phyloP scores from a whole-genome alignment of 2,797 vertebrate genomes.

The Poeciliopsis gracilis region DNA sequence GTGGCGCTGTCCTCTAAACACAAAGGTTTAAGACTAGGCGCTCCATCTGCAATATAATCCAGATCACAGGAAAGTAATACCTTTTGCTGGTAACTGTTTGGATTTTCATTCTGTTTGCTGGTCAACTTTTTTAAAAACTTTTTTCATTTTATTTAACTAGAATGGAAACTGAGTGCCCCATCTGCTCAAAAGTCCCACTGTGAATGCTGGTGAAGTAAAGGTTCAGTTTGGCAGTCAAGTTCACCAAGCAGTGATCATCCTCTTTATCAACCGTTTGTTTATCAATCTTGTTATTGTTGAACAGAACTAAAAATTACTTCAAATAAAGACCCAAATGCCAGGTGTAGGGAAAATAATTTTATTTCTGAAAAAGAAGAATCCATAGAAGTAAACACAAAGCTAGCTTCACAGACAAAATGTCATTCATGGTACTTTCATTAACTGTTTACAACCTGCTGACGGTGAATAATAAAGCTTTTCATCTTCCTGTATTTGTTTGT shows the following conservation, averaged over 20 bases:
- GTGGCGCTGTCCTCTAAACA: constrained; percentile 22
- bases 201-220: not conserved
- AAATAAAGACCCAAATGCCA: not conserved
- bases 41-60: too few species aligned
- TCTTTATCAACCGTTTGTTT: not conserved
- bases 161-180: not conserved
- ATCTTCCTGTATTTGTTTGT: not conserved
- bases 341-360: not conserved
- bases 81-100: not conserved
- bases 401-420: not conserved
- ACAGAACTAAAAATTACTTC: not conserved
- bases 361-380: not conserved
- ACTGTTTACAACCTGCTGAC: not conserved
- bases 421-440: not conserved
- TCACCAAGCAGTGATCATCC: not conserved
- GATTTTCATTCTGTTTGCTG: not conserved
- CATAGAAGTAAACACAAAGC: not conserved
- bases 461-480: not conserved
- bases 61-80: not conserved
- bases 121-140: not conserved
- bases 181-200: not conserved
- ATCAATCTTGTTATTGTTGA: not conserved
- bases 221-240: not conserved
- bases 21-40: not conserved
- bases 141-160: not conserved